These are phyloP conservation scores for Priocnemis perturbator DNA, from an alignment of 2,888 invertebrate genomes.

Conservation along the genomic window DNA sequence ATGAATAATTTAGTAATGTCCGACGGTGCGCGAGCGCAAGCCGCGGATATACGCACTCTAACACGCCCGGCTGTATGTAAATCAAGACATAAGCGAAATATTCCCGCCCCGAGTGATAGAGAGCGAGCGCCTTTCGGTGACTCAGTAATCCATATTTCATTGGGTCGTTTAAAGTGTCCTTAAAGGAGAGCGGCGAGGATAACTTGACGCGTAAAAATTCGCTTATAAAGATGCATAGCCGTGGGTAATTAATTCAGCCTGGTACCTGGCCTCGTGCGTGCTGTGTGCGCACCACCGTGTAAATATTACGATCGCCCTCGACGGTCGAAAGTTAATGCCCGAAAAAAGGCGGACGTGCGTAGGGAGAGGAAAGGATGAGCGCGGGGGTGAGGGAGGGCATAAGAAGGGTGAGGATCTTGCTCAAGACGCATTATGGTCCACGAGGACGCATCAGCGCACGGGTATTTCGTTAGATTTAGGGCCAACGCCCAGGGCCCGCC, in stretches of 20 bases:
- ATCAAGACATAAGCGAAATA: too few relatives aligned
- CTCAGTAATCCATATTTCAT: too few relatives aligned
- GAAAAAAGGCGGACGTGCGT: background rate
- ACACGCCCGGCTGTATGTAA: too few relatives aligned
- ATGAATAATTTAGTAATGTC: conserved; percentile 3
- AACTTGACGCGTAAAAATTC: too few relatives aligned
- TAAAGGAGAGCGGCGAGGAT: too few relatives aligned
- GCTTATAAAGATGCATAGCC: background rate
- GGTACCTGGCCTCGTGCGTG: background rate
- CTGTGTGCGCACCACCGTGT: background rate
- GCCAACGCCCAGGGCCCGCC: conserved; percentile 53
- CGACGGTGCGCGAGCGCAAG: too few relatives aligned
- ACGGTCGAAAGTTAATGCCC: background rate
- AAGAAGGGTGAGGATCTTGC: conserved; percentile 10
- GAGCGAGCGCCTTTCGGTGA: too few relatives aligned
- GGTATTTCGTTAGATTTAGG: conserved; percentile 60
- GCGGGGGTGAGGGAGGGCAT: background rate
- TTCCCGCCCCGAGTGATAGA: too few relatives aligned
- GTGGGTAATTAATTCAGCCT: conserved; percentile 2
- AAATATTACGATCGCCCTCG: background rate
- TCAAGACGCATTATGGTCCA: conserved; percentile 35
- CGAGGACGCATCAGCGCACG: conserved; percentile 29
- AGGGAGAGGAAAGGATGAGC: background rate
- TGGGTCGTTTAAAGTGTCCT: too few relatives aligned
- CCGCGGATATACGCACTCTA: too few relatives aligned